Evolutionary conservation across 1,140 invertebrate genomes (phyloP).

Genomic region (Hyles vespertilio): DNA sequence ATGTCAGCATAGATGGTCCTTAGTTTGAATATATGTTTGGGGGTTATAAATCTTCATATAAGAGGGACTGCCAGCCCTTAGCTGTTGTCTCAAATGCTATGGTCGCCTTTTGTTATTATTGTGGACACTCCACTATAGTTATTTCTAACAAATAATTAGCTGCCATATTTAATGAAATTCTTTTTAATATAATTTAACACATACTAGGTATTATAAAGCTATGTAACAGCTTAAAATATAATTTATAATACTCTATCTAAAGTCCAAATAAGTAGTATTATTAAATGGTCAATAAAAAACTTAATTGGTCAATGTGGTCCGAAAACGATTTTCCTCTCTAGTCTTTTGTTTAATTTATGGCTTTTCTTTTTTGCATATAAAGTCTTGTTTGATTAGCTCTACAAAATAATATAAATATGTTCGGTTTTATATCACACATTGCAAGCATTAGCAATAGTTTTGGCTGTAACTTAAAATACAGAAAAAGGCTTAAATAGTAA

Average conservation of each 20-base stretch:
- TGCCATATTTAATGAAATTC: slow-evolving; percentile 42
- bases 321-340: slow-evolving; percentile 1
- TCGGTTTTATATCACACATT: no score
- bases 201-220: not conserved
- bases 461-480: no score
- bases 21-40: not conserved
- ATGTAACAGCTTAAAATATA: not conserved
- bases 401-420: no score
- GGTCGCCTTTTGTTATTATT: slow-evolving; percentile 4
- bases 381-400: no score
- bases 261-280: no score
- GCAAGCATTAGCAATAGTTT: no score
- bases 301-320: no score
- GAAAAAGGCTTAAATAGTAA: not conserved
- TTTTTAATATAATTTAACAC: slow-evolving; percentile 25
- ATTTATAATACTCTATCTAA: no score
- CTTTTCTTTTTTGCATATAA: no score
- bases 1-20: slow-evolving; percentile 14
- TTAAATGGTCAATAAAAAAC: no score
- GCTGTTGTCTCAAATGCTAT: no score
- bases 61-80: not conserved
- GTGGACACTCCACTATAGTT: slow-evolving; percentile 20
- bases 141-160: slow-evolving; percentile 28
- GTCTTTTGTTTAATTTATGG: not conserved
- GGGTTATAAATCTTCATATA: not conserved